Conservation (phyloP, 1,140 invertebrate species). For the Drosophila jambulina region DNA sequence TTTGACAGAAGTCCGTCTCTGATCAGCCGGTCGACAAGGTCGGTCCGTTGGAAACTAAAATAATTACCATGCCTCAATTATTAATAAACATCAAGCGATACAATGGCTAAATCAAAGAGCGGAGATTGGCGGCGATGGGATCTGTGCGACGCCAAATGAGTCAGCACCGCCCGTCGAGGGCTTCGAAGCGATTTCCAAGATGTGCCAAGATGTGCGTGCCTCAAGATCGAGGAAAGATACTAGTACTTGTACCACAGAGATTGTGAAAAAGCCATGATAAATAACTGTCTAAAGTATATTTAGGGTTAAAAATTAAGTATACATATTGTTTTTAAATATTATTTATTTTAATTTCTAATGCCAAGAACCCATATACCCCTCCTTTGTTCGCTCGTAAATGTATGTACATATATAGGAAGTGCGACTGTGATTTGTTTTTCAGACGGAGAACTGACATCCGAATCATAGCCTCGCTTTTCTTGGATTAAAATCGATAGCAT, state of each 20-base stretch:
- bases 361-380: background rate
- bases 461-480: slow-evolving; percentile 17
- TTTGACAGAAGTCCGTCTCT: slow-evolving; percentile 39
- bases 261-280: background rate
- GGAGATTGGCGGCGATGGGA: slow-evolving; percentile 11
- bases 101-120: slow-evolving; percentile 29
- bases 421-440: slow-evolving; percentile 18
- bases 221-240: background rate
- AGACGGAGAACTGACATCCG: slow-evolving; percentile 27
- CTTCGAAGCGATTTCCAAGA: slow-evolving; percentile 5
- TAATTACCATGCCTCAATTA: slow-evolving; percentile 67
- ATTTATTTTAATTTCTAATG: background rate
- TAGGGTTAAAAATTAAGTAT: background rate
- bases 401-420: slow-evolving; percentile 9
- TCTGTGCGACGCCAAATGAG: slow-evolving; percentile 11
- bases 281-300: background rate
- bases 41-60: slow-evolving; percentile 46
- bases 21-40: slow-evolving; percentile 49
- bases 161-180: slow-evolving; percentile 20
- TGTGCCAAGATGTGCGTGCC: slow-evolving; percentile 1
- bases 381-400: background rate
- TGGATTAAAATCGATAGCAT: slow-evolving; percentile 31
- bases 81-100: slow-evolving; percentile 48
- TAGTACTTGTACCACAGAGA: background rate
- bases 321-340: background rate